phyloP scores from a whole-genome alignment of 2,113 vertebrate species.

The Corythaeola cristata region DNA sequence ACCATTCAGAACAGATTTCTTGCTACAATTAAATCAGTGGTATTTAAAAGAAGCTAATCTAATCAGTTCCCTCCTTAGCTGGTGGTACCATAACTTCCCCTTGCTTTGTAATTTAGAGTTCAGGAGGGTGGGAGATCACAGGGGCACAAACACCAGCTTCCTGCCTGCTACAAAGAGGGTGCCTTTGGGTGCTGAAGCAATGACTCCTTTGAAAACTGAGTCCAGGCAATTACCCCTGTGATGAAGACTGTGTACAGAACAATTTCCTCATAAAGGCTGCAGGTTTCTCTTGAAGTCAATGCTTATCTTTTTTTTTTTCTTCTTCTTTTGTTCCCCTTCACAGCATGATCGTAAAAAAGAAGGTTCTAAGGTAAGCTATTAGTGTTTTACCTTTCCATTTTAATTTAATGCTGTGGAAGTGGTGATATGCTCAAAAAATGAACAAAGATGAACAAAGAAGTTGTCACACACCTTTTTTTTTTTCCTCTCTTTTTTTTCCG shows the following conservation, averaged over 20 bases:
- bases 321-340: not conserved
- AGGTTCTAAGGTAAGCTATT: conserved; percentile 79
- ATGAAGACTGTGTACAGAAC: not conserved
- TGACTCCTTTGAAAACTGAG: not conserved
- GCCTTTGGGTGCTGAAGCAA: not conserved
- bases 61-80: not conserved
- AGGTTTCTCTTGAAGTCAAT: not conserved
- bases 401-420: not conserved
- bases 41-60: not conserved
- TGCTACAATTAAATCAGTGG: not conserved
- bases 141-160: not conserved
- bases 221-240: not conserved
- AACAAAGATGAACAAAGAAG: not conserved
- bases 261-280: not conserved
- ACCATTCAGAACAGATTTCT: not conserved
- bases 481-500: not conserved
- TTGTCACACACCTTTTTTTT: not conserved
- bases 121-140: not conserved
- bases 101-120: not conserved
- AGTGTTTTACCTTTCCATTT: not conserved
- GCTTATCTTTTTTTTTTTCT: not conserved
- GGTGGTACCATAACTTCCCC: not conserved
- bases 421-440: not conserved
- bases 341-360: conserved; percentile 84
- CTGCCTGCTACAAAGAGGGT: not conserved